Base-by-base conservation (phyloP, 2,888 invertebrate species). In the Seladonia tumulorum region DNA sequence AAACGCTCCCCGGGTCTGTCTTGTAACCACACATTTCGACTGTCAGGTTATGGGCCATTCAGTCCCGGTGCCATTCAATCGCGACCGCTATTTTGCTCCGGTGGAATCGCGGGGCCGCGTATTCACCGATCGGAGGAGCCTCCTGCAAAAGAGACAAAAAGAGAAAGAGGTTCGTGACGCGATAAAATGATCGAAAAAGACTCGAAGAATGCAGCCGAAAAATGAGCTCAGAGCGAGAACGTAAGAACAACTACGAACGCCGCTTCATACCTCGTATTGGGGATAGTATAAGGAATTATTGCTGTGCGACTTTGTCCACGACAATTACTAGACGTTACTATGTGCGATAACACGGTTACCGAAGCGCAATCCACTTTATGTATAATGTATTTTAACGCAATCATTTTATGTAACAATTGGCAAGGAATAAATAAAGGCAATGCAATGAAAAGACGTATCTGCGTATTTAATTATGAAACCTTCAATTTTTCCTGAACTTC, bases 21-120 rank as follows among this genome's bases (percentile, higher is more conserved):
- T 86, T 88, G 79, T 79, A 86, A 68, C 81, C 88, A 68, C 86
- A 79, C 84, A 83, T 89, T 89, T 89, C 83, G 90, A 57, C 84
- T 90, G 87, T 89, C 90, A 87, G 84, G 88, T 90, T 89, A 87
- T 81, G 81, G 81, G 80, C 84, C 81, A 83, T 89, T 89, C 89
- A 85, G 81, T 71, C 80, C 73, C 83, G 82, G 83, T 85, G 83
- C 85, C 76, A 84, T 89, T 89, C 89, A 90, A 83, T 89, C 86
- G 86, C 71, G 80, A 78, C 68, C 81, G 81, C 84, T 76, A 84
- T 89, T 89, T 89, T 82, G 47, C 77, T 49, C 72, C 0, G 53
- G 25, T 42, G 76, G 76, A 76, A 82, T 83, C 83, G 85, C 82
- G 72, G 66, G 66, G 76, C 45, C 71, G 72, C 25, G 83, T 42